These are phyloP conservation scores for Himalopsyche japonica DNA, from an alignment of 2,888 invertebrate genomes.

Conservation along the genomic window DNA sequence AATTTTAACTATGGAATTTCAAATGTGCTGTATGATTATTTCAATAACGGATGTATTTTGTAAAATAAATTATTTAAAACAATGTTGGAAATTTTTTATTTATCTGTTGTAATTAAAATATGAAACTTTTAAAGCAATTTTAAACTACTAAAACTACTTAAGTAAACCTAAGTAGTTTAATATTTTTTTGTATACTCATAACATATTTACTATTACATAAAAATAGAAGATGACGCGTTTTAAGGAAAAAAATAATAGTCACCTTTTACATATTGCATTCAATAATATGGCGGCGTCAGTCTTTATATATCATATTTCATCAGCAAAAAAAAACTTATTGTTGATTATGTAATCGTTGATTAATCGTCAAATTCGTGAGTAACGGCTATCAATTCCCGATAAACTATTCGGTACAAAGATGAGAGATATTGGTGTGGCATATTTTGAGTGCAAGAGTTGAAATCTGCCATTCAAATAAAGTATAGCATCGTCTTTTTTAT, in stretches of 20 bases:
- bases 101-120: too few species aligned
- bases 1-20: background rate
- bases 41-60: background rate
- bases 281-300: too few species aligned
- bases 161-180: too few species aligned
- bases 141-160: too few species aligned
- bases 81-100: too few species aligned
- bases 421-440: background rate
- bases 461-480: background rate
- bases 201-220: too few species aligned
- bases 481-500: background rate
- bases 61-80: background rate
- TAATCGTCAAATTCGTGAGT: background rate
- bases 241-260: too few species aligned
- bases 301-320: too few species aligned
- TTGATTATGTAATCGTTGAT: background rate
- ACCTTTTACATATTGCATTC: too few species aligned
- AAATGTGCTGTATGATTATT: conserved; percentile 8
- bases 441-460: background rate
- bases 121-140: too few species aligned
- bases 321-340: background rate
- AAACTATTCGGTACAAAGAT: background rate
- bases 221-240: too few species aligned
- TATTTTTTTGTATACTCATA: too few species aligned
- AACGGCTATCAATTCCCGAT: background rate